Evolutionary conservation across 2,888 invertebrate genomes (phyloP), one percentile per base, ranked within the genome.

Genomic region (Buathra laborator): DNA sequence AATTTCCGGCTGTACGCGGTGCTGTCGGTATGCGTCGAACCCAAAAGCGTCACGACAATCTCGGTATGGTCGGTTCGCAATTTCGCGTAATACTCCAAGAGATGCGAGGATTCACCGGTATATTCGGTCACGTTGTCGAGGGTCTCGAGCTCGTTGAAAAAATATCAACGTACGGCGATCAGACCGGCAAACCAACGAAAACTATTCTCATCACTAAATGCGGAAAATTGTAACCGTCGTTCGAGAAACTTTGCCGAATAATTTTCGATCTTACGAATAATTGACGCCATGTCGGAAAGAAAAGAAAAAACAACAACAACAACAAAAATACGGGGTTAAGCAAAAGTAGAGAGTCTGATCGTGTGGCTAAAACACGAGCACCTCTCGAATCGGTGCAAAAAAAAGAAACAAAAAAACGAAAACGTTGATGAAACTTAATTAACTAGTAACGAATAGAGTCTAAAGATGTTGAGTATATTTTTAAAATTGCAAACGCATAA

Each of bases 41-140:
- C 81, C 97, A 97, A 92, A 97, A 96, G 93, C 95, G 97, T 43
- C 97, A 97, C 94, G 97, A 97, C 93, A 97, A 96, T 90, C 94
- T 96, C 89, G 97, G 97, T 71, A 96, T 97, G 95, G 97, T 97
- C n/a, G 97, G 97, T 32, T 97, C 97, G 81, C 97, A 97, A 94
- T 97, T 97, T 94, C 96, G 97, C 87, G 96, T 97, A 87, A 97
- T 97, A 89, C 94, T 97, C 90, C 96, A 97, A 88, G 97, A 97
- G 93, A 97, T 97, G 97, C 95, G 97, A 86, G 97, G 97, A 62
- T 97, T 97, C 94, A 97, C 97, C 5, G 97, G 96, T 59, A 97
- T 97, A 87, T 97, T 97, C 92, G 97, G 96, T 48, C 96, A 96
- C 94, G 97, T 97, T 14, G 96, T 97, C 88, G 97, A 97, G 90